phyloP scores from a whole-genome alignment of 2,113 vertebrate genomes.

The Promerops cafer region DNA sequence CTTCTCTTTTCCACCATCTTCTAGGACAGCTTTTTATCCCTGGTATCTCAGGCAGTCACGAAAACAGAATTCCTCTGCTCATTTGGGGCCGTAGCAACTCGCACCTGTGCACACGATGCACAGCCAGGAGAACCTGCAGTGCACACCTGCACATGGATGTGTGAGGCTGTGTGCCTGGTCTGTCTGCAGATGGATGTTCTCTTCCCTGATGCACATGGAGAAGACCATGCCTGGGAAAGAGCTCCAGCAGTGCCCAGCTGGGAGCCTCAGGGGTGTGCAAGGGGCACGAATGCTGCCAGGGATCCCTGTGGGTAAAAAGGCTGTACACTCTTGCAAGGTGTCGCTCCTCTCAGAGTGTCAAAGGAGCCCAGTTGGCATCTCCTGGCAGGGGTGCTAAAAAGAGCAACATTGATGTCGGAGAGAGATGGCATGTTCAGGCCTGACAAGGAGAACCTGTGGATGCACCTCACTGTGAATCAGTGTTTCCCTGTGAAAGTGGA shows the following conservation, averaged over 20 bases:
- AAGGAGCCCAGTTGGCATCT: neutral
- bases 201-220: fast-evolving
- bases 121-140: neutral
- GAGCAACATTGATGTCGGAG: neutral
- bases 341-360: neutral
- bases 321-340: neutral
- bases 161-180: neutral
- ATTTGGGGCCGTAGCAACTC: neutral
- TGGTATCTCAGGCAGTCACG: neutral
- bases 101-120: fast-evolving
- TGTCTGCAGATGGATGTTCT: fast-evolving
- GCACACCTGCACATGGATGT: fast-evolving
- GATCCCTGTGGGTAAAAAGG: neutral
- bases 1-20: neutral
- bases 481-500: neutral
- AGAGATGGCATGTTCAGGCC: neutral
- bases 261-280: fast-evolving
- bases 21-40: neutral
- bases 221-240: neutral
- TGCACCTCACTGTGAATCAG: neutral
- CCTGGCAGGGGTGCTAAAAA: neutral
- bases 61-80: neutral
- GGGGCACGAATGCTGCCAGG: fast-evolving
- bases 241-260: neutral
- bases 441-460: neutral